Evolutionary conservation across 2,888 invertebrate species (phyloP).

Genomic region (Eupithecia tripunctaria): DNA sequence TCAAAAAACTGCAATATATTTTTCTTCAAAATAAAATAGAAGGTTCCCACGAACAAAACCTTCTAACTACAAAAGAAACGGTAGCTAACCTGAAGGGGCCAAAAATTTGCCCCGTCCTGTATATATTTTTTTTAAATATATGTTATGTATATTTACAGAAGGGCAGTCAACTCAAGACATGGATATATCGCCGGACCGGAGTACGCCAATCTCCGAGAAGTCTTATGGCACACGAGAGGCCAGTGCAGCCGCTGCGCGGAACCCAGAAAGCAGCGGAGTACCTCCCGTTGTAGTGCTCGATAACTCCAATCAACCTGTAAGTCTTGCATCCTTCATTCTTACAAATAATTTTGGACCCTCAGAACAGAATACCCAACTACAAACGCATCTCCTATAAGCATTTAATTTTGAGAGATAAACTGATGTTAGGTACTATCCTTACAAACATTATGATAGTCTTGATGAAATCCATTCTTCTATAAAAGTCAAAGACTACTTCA

Average conservation of each 20-base stretch:
- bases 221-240: slow-evolving; percentile 84
- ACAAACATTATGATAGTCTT: not conserved
- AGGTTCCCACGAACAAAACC: too few relatives aligned
- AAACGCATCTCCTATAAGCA: not conserved
- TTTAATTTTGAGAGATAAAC: too few relatives aligned
- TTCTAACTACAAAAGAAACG: too few relatives aligned
- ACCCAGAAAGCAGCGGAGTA: slow-evolving; percentile 57
- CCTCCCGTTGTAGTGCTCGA: slow-evolving; percentile 78
- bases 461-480: not conserved
- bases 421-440: not conserved
- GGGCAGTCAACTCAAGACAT: slow-evolving; percentile 90
- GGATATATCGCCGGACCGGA: slow-evolving; percentile 97
- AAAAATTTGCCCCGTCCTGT: too few relatives aligned
- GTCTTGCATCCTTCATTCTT: slow-evolving; percentile 25
- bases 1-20: too few relatives aligned
- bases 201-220: slow-evolving; percentile 93
- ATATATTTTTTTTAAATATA: too few relatives aligned
- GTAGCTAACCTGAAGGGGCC: too few relatives aligned
- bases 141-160: slow-evolving; percentile 56
- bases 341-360: not conserved
- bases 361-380: not conserved
- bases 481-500: not conserved
- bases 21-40: too few relatives aligned
- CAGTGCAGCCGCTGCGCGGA: slow-evolving; percentile 40
- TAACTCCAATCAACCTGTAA: slow-evolving; percentile 75